Conservation (phyloP, 2,113 vertebrate species). For the Xyrauchen texanus region DNA sequence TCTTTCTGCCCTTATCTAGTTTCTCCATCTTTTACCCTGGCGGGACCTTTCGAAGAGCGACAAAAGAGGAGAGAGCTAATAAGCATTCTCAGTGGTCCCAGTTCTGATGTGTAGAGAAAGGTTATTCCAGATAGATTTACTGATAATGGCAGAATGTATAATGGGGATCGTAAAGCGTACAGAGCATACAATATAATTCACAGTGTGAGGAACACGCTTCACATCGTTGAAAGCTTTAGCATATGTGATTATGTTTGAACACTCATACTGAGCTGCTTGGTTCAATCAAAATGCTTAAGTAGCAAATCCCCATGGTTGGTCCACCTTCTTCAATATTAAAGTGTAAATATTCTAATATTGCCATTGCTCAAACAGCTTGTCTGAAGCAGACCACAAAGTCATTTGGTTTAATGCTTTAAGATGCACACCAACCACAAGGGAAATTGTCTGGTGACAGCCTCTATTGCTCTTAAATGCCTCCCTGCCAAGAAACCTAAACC, state of each 20-base stretch:
- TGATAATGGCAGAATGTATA: constrained; percentile 24
- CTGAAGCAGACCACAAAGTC: background rate
- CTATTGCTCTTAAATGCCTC: constrained; percentile 41
- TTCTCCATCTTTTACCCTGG: constrained; percentile 31
- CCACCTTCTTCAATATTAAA: constrained; percentile 5
- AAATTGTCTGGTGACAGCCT: constrained; percentile 40
- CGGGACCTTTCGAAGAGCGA: constrained; percentile 34
- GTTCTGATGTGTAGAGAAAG: constrained; percentile 32
- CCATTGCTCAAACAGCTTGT: constrained; percentile 24
- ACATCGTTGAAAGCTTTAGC: background rate
- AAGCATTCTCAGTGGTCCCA: constrained; percentile 40
- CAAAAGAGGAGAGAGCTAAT: constrained; percentile 22
- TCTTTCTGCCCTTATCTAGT: constrained; percentile 18
- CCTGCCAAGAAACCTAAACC: constrained; percentile 45
- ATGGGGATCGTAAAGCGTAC: constrained; percentile 26
- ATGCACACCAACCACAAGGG: constrained; percentile 43
- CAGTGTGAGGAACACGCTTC: background rate
- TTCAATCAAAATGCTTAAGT: too few species aligned
- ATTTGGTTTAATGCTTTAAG: constrained; percentile 34
- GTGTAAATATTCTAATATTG: constrained; percentile 19
- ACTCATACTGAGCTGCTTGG: too few species aligned
- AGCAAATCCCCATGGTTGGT: background rate
- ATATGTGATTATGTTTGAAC: constrained; percentile 1
- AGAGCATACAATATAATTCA: constrained; percentile 21
- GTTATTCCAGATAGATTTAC: constrained; percentile 39